Percentiles rank a stretch among this genome's conserved stretches.
Conservation (phyloP, 2,797 vertebrate genomes). For the Sebastes wilsoni region DNA sequence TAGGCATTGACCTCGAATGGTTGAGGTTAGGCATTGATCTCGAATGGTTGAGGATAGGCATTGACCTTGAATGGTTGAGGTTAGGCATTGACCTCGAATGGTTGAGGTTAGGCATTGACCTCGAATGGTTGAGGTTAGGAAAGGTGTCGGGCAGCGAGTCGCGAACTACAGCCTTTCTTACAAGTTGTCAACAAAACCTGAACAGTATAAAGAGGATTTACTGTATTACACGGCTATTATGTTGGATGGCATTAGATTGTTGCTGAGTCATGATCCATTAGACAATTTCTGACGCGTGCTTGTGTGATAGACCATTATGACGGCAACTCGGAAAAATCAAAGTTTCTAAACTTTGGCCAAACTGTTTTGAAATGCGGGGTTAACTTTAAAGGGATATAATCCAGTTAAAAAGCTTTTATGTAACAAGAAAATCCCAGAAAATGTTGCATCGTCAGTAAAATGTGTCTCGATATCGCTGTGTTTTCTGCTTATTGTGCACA, state of each 20-base stretch:
- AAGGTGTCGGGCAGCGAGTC: no score
- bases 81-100: no score
- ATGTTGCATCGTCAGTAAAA: not conserved
- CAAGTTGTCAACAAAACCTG: not conserved
- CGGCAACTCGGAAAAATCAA: not conserved
- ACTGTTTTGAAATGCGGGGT: not conserved
- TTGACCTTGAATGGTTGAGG: no score
- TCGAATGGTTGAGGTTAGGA: no score
- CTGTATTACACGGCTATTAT: not conserved
- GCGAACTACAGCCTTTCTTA: not conserved
- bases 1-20: no score
- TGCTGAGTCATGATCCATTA: not conserved
- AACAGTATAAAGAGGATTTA: not conserved
- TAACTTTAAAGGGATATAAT: not conserved
- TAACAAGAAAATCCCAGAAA: not conserved
- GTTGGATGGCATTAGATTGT: not conserved
- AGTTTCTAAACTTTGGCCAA: not conserved
- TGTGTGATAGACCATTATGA: not conserved
- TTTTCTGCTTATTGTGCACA: slow-evolving; percentile 13
- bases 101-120: no score
- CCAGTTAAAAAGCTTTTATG: not conserved
- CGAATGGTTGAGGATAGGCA: no score
- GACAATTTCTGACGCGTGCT: not conserved
- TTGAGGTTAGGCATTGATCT: no score
- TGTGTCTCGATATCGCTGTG: not conserved